Evolutionary conservation across 2,888 invertebrate species (phyloP).

Genomic region (Leucophenga maculata): DNA sequence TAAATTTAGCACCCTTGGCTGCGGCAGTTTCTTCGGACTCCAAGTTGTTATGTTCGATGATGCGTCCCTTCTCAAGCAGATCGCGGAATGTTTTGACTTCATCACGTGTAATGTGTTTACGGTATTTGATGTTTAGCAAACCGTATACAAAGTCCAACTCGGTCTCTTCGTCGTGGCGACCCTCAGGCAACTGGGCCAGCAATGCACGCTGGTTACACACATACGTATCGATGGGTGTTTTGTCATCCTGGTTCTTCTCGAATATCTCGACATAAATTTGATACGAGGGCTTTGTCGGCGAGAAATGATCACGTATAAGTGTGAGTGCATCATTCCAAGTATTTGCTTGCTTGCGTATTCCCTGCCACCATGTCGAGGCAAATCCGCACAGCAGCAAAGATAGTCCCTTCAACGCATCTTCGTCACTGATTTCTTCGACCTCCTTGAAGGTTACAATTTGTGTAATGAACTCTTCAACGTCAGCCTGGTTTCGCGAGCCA

Average conservation of each 20-base stretch:
- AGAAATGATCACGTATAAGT: slow-evolving; percentile 67
- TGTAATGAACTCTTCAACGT: slow-evolving; percentile 67
- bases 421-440: slow-evolving; percentile 63
- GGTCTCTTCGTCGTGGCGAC: slow-evolving; percentile 65
- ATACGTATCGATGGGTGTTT: slow-evolving; percentile 62
- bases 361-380: slow-evolving; percentile 70
- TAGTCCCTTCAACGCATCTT: slow-evolving; percentile 65
- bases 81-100: slow-evolving; percentile 62
- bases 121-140: slow-evolving; percentile 64
- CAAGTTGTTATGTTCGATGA: slow-evolving; percentile 63
- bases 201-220: slow-evolving; percentile 66
- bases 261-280: slow-evolving; percentile 69
- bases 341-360: slow-evolving; percentile 66
- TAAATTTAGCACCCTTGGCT: slow-evolving; percentile 42
- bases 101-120: slow-evolving; percentile 63
- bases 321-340: slow-evolving; percentile 66
- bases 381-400: slow-evolving; percentile 63
- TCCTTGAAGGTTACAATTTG: slow-evolving; percentile 65
- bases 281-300: slow-evolving; percentile 67
- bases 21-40: slow-evolving; percentile 48
- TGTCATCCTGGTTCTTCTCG: slow-evolving; percentile 58
- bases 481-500: slow-evolving; percentile 65
- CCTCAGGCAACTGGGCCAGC: slow-evolving; percentile 66
- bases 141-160: slow-evolving; percentile 68
- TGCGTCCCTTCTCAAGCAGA: slow-evolving; percentile 65